A percentile compares a stretch with the other conserved stretches of the same genome.
Evolutionary conservation across 2,888 invertebrate species (phyloP).

Genomic region (Eupithecia centaureata): DNA sequence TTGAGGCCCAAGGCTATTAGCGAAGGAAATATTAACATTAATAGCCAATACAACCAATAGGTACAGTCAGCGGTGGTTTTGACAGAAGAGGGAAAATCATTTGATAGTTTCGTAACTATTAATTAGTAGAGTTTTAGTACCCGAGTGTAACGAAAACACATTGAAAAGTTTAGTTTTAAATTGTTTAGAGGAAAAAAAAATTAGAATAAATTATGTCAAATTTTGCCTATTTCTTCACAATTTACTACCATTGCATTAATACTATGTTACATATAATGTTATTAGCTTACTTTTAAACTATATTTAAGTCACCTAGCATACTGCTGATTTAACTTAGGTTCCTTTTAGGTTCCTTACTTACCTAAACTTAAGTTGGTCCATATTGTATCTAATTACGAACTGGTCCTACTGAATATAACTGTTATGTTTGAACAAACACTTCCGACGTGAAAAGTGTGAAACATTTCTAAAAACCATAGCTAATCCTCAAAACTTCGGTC

Average conservation of each 20-base stretch:
- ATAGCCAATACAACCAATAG: not conserved
- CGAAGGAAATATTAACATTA: not conserved
- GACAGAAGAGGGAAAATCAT: not conserved
- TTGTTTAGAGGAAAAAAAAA: not conserved
- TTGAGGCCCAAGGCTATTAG: slow-evolving; percentile 3
- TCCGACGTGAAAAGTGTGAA: not conserved
- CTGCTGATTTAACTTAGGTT: no score
- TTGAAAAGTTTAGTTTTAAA: not conserved
- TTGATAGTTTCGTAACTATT: not conserved
- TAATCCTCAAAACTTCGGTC: not conserved
- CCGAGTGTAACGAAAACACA: not conserved
- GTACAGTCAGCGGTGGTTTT: not conserved
- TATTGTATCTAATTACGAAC: no score
- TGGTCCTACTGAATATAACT: no score
- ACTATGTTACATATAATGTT: no score
- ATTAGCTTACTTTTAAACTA: no score
- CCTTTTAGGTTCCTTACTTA: no score
- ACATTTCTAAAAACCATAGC: not conserved
- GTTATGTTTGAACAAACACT: no score
- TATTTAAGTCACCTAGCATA: no score
- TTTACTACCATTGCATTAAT: not conserved
- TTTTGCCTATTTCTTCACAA: not conserved
- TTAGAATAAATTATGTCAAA: no score
- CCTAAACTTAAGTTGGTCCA: no score
- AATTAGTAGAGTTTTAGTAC: not conserved